Conservation (phyloP, 2,113 vertebrate genomes). For the Sitta europaea region DNA sequence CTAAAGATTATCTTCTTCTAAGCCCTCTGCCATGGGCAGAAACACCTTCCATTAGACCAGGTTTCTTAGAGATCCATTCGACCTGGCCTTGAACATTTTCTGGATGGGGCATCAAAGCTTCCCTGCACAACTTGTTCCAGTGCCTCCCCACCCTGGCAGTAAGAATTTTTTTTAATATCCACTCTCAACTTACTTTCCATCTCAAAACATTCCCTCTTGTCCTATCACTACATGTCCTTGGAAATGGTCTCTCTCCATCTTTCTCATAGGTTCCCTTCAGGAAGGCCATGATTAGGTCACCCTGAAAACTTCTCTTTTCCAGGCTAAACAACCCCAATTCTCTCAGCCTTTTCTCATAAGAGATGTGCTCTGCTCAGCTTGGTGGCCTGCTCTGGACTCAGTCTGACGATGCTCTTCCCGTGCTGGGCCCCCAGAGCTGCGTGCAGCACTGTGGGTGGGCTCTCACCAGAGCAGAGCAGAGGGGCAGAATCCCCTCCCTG, state of each 20-base stretch:
- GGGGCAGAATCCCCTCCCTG: background rate
- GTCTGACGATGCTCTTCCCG: rapidly evolving
- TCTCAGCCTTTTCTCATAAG: background rate
- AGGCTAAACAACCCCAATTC: background rate
- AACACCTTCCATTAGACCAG: background rate
- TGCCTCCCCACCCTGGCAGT: background rate
- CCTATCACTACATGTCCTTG: background rate
- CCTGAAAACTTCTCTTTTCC: background rate
- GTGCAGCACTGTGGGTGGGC: rapidly evolving
- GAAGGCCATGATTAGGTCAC: rapidly evolving
- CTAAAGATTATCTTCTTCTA: background rate
- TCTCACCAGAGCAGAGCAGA: background rate
- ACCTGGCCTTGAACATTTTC: background rate
- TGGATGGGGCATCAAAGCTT: background rate
- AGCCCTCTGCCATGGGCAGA: rapidly evolving
- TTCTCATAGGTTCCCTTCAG: background rate
- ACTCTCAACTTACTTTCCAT: background rate
- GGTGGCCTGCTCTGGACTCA: background rate
- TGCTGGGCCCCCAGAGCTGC: background rate
- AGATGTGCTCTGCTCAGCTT: rapidly evolving
- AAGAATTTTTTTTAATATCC: background rate
- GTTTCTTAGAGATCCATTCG: background rate
- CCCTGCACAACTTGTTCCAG: background rate
- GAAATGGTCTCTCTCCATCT: background rate
- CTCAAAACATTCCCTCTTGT: background rate